These are phyloP conservation scores for Malurus leucopterus DNA, from an alignment of 2,797 vertebrate genomes.

Conservation along the genomic window DNA sequence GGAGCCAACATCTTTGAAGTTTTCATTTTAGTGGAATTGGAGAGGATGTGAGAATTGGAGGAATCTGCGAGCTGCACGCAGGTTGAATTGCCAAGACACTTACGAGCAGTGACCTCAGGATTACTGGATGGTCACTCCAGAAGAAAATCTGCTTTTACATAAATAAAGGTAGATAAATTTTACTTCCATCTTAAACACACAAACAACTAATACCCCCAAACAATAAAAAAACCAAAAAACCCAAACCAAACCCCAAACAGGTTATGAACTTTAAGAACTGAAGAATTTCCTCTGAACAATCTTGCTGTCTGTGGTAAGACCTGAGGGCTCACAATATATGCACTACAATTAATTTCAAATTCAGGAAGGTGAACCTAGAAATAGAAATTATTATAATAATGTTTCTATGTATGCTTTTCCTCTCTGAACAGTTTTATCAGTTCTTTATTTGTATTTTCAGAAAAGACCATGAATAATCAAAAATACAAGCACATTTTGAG, in stretches of 20 bases:
- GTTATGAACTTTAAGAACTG: background rate
- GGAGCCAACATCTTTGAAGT: background rate
- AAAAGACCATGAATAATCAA: background rate
- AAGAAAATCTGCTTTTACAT: background rate
- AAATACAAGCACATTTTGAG: background rate
- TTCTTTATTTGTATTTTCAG: background rate
- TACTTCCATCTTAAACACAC: background rate
- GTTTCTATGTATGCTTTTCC: background rate
- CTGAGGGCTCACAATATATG: background rate
- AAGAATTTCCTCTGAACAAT: background rate
- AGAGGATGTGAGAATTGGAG: background rate
- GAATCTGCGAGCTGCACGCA: background rate
- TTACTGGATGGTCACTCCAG: background rate
- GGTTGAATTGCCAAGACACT: background rate
- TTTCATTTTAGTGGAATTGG: background rate
- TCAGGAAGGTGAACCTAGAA: background rate
- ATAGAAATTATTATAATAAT: background rate
- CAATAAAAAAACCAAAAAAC: background rate
- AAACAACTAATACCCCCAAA: background rate
- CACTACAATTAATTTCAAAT: background rate
- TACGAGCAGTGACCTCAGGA: fast-evolving
- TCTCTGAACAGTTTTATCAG: background rate
- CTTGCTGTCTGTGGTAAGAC: background rate
- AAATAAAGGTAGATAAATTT: background rate
- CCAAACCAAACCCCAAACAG: background rate